Evolutionary conservation across 2,797 vertebrate species (phyloP).

Genomic region (Sternarchorhynchus goeldii): DNA sequence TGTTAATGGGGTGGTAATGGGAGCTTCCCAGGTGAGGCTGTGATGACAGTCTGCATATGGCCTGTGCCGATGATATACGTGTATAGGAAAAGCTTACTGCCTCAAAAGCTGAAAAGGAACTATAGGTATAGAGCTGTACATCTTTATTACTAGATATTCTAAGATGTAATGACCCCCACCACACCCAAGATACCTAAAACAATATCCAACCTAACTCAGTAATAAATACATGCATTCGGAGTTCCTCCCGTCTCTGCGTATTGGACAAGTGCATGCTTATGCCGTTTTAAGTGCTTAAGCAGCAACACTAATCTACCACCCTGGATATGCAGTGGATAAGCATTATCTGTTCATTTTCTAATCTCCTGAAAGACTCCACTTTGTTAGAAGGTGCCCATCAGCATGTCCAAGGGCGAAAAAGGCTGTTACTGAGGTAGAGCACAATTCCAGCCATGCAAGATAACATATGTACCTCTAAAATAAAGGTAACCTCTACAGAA

Average conservation of each 20-base stretch:
- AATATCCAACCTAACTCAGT: not conserved
- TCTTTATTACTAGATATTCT: not conserved
- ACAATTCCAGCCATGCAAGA: not conserved
- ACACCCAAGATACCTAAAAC: not conserved
- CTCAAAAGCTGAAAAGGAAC: not conserved
- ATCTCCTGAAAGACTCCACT: constrained; percentile 22
- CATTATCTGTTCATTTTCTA: constrained; percentile 30
- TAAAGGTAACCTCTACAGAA: too few relatives aligned
- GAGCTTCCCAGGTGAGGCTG: constrained; percentile 44
- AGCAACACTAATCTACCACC: constrained; percentile 38
- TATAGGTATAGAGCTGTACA: not conserved
- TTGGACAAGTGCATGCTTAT: not conserved
- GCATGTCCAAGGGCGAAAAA: constrained; percentile 12
- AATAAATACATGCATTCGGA: not conserved
- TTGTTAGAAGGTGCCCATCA: constrained; percentile 1
- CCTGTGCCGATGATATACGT: constrained; percentile 24
- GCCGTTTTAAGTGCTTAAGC: constrained; percentile 21
- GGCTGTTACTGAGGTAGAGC: not conserved
- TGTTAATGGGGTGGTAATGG: constrained; percentile 51
- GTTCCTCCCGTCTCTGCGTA: not conserved
- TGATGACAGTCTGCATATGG: constrained; percentile 41
- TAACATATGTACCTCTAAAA: not conserved
- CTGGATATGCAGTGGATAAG: constrained; percentile 28
- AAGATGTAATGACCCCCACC: not conserved
- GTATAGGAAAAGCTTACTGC: constrained; percentile 8